Evolutionary conservation across 2,113 vertebrate species (phyloP), one percentile per base, ranked within the genome.

Genomic region (Nanorana parkeri): DNA sequence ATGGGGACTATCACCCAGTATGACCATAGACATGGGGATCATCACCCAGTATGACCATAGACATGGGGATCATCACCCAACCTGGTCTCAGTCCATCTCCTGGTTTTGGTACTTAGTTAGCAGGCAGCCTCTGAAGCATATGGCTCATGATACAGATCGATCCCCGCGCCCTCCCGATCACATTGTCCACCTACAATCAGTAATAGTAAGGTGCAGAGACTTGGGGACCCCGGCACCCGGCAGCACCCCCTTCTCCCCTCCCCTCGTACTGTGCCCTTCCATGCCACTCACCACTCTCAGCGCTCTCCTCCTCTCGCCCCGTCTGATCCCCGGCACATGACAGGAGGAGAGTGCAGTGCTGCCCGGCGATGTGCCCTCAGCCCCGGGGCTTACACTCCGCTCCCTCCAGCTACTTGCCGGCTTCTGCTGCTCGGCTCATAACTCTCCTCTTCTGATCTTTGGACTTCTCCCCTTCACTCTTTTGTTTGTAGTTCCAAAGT

Each of bases 401-500:
- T 80, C 7, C 56, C 13, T n/a, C n/a, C n/a, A n/a, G n/a, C n/a
- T n/a, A n/a, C n/a, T n/a, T 13, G 67, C 78, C 78, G 78, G 78
- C 67, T n/a, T 61, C 20, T 61, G 52, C 19, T 60, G n/a, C 65
- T 67, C 51, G 24, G 26, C 56, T 17, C 67, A 51, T n/a, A 56
- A 41, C 28, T 61, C 32, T 36, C 32, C 55, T 60, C 68, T 81
- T 60, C 79, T 65, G 79, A 80, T 32, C 79, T 81, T 74, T 81
- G 79, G 6, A 81, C 79, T 81, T 81, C 64, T 80, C 26, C 51
- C 66, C 4, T 17, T n/a, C n/a, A n/a, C 68, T 72, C 68, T 72
- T 81, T 81, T 81, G 68, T 72, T 81, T 74, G 60, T 60, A 64
- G 68, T 81, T 65, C 65, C 47, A 54, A 60, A 23, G 41, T 47